Percentiles rank a stretch among this genome's conserved stretches.
phyloP scores from a whole-genome alignment of 1,140 invertebrate genomes.

The Polyergus mexicanus region DNA sequence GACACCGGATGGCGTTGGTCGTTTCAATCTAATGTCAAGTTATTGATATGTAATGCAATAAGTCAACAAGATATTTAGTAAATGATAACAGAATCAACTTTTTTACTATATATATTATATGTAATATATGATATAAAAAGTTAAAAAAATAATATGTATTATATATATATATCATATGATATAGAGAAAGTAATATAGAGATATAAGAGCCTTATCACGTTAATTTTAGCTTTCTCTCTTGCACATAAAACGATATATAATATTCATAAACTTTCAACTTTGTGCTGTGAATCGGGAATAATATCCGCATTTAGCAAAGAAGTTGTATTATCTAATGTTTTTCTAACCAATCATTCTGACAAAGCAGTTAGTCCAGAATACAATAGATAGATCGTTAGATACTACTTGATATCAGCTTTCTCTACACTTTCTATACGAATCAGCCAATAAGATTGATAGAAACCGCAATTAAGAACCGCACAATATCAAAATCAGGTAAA shows the following conservation, averaged over 20 bases:
- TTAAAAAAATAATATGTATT: no score
- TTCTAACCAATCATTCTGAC: background rate
- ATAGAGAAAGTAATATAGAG: no score
- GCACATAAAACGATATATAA: background rate
- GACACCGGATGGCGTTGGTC: conserved; percentile 50
- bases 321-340: background rate
- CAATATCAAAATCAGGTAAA: background rate
- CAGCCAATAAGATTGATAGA: background rate
- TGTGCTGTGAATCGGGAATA: background rate
- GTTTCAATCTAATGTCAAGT: conserved; percentile 54
- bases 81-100: background rate
- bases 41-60: conserved; percentile 35
- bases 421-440: background rate
- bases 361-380: background rate
- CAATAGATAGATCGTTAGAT: background rate
- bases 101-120: conserved; percentile 25
- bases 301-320: background rate
- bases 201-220: no score
- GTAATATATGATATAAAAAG: background rate
- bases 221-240: background rate
- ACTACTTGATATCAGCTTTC: background rate
- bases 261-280: background rate
- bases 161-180: no score
- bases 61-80: background rate
- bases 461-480: no score